phyloP scores from a whole-genome alignment of 2,797 vertebrate species.

The Amblyopsis hoosieri region DNA sequence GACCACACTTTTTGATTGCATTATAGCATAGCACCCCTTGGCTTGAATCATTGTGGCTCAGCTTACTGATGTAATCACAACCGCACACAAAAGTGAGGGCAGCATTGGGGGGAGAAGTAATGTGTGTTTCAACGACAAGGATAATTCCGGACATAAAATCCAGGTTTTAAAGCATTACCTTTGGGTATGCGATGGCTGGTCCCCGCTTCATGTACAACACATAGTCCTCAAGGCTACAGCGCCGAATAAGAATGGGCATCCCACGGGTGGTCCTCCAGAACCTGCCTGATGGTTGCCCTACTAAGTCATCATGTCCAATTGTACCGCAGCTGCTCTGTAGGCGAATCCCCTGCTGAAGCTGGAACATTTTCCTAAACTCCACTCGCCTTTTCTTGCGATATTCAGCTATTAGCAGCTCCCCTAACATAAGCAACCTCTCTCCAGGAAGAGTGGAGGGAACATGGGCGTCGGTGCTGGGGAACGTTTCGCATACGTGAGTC shows the following conservation, averaged over 20 bases:
- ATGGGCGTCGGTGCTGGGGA: neutral
- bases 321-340: conserved; percentile 75
- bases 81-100: no score
- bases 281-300: conserved; percentile 74
- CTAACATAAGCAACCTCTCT: conserved; percentile 67
- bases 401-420: conserved; percentile 84
- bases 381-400: conserved; percentile 47
- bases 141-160: no score
- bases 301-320: conserved; percentile 74
- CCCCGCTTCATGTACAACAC: conserved; percentile 86
- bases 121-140: no score
- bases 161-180: conserved; percentile 69
- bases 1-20: no score
- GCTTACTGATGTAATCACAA: no score
- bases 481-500: neutral
- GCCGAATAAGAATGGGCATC: conserved; percentile 70
- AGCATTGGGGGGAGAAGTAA: no score
- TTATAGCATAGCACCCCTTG: no score
- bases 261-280: conserved; percentile 63
- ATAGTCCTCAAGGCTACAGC: conserved; percentile 87
- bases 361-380: conserved; percentile 81
- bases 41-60: no score
- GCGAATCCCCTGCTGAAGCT: conserved; percentile 52
- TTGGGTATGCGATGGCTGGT: conserved; percentile 85
- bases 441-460: conserved; percentile 29